A percentile compares a stretch with the other conserved stretches of the same genome.
Conservation (phyloP, 2,888 invertebrate genomes). For the Physocephala rufipes region DNA sequence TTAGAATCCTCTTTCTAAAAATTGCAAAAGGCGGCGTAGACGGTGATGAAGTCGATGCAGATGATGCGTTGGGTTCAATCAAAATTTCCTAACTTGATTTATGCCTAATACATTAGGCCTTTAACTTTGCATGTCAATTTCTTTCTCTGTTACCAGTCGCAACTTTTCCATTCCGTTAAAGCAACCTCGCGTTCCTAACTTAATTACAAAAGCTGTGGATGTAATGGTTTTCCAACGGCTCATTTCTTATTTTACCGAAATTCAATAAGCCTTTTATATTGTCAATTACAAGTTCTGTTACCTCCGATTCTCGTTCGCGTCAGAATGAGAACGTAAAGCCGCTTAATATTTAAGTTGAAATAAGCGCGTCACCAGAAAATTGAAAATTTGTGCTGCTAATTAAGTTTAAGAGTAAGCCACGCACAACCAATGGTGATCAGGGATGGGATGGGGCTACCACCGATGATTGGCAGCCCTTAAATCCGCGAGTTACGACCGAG, state of each 20-base stretch:
- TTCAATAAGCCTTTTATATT: constrained; percentile 46
- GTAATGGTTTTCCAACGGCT: constrained; percentile 58
- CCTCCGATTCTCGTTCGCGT: background rate
- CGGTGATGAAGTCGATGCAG: background rate
- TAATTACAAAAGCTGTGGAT: constrained; percentile 62
- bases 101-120: background rate
- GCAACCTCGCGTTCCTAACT: constrained; percentile 41
- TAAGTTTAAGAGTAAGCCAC: constrained; percentile 53
- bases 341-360: constrained; percentile 36
- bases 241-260: constrained; percentile 55
- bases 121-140: background rate
- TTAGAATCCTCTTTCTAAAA: background rate
- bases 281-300: constrained; percentile 30
- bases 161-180: background rate
- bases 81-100: background rate
- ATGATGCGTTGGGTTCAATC: background rate
- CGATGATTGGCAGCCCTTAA: constrained; percentile 14
- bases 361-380: constrained; percentile 17
- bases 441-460: background rate
- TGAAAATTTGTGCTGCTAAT: constrained; percentile 54
- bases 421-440: background rate
- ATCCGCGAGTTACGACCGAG: background rate
- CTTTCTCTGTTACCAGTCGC: background rate
- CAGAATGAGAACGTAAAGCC: constrained; percentile 41
- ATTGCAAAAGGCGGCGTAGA: constrained; percentile 7